Evolutionary conservation across 2,797 vertebrate species (phyloP), one percentile per base, ranked within the genome.

Genomic region (Pelochelys cantorii): DNA sequence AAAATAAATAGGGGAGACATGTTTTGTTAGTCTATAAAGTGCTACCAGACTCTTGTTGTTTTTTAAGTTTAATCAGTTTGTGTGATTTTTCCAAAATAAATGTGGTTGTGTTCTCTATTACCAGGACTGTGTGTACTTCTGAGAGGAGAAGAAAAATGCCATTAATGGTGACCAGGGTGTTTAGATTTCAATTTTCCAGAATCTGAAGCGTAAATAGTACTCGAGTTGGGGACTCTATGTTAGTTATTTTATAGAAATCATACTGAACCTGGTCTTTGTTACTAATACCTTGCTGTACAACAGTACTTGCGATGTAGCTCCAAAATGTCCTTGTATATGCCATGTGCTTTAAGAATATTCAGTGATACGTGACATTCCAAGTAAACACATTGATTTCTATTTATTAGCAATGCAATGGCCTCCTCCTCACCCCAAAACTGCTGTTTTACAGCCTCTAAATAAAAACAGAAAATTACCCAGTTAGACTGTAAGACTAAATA

Each of bases 381-480:
- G 90, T 25, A 5, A 59, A 42, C 9, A 34, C 59, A 3, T 87
- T 79, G 56, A 87, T 89, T 92, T 91, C 77, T 88, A 25, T 84
- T 59, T 5, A 12, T 86, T 94, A 81, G 48, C 42, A 74, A 74
- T 15, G 23, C 53, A 34, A 11, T 31, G 31, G 15, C 74, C 81
- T 92, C 31, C 2, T 13, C 82, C 55, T 79, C 92, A 62, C 88
- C 68, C 54, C 34, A 27, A 80, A 68, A 90, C 77, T 85, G 11
- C 34, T 94, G 5, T 88, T 96, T 95, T 85, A 90, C 11, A 37
- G 53, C 37, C 17, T 3, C 5, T n/a, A 89, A 62, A 93, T 91
- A 95, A 91, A 94, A 79, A 62, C 0, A 59, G 65, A 23, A 14
- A 57, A 90, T 84, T 86, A 83, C 34, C 0, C 84, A 25, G 86